Percentiles rank a stretch among this genome's conserved stretches.
Evolutionary conservation across 2,888 invertebrate genomes (phyloP).

Genomic region (Diogma glabrata): DNA sequence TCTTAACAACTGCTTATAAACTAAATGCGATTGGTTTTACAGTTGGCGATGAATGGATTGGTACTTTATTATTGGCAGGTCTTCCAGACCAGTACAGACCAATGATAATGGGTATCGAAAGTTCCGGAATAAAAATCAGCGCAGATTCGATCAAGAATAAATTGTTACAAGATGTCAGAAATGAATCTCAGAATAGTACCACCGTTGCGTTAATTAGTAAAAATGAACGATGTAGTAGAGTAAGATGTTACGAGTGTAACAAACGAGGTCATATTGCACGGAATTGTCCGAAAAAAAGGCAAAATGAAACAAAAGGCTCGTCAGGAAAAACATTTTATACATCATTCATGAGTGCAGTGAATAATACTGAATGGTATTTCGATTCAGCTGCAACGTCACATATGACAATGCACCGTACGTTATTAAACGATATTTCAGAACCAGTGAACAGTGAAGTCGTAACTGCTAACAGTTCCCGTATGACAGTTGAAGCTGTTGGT

Average conservation of each 20-base stretch:
- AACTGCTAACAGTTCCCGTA: constrained; percentile 1
- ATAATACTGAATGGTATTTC: too few relatives aligned
- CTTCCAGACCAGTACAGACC: neutral
- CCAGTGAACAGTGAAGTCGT: neutral
- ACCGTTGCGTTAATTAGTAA: neutral
- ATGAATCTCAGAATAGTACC: neutral
- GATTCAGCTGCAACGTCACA: too few relatives aligned
- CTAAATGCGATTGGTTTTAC: too few relatives aligned
- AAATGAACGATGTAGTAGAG: too few relatives aligned
- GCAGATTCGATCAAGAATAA: neutral
- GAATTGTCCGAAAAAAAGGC: neutral
- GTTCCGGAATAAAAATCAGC: neutral
- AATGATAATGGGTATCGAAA: too few relatives aligned
- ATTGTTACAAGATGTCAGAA: neutral
- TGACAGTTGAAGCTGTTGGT: constrained; percentile 1
- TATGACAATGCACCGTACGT: neutral
- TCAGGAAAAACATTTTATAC: neutral
- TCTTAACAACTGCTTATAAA: too few relatives aligned
- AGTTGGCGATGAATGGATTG: neutral
- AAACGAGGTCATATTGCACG: neutral
- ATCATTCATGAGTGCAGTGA: neutral
- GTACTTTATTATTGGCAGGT: neutral
- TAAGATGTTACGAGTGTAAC: neutral
- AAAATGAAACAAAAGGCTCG: neutral
- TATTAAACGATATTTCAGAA: neutral